Conservation (phyloP, 2,888 invertebrate genomes). For the Acleris literana region DNA sequence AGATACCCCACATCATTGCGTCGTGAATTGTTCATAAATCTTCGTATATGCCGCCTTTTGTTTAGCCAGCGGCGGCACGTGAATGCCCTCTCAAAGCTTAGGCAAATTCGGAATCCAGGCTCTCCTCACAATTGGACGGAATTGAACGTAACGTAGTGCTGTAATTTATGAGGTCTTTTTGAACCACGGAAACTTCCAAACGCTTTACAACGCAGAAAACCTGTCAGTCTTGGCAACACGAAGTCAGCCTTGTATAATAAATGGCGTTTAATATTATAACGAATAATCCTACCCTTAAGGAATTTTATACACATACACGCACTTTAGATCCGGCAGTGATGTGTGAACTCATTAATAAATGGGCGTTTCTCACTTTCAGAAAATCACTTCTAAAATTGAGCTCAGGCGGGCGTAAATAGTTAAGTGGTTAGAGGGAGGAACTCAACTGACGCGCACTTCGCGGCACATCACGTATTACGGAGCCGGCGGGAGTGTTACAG, state of each 20-base stretch:
- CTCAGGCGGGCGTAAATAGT: conserved; percentile 37
- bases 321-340: conserved; percentile 9
- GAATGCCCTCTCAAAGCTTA: conserved; percentile 56
- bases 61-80: conserved; percentile 62
- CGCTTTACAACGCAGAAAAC: no score
- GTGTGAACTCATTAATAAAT: conserved; percentile 31
- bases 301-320: background rate
- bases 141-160: conserved; percentile 41
- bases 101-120: conserved; percentile 54
- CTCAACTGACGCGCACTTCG: conserved; percentile 37
- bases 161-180: conserved; percentile 40
- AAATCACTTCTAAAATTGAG: conserved; percentile 36
- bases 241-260: no score
- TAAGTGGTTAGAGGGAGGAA: conserved; percentile 34
- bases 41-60: conserved; percentile 74
- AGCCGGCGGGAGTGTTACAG: conserved; percentile 31
- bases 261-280: no score
- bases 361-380: conserved; percentile 25
- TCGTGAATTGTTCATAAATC: conserved; percentile 79
- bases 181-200: conserved; percentile 35
- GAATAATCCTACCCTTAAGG: no score
- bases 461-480: conserved; percentile 37
- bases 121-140: conserved; percentile 54
- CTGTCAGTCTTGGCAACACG: no score
- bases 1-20: conserved; percentile 77